These are phyloP conservation scores for Drosophila conformis DNA, from an alignment of 2,888 invertebrate genomes.

Conservation along the genomic window DNA sequence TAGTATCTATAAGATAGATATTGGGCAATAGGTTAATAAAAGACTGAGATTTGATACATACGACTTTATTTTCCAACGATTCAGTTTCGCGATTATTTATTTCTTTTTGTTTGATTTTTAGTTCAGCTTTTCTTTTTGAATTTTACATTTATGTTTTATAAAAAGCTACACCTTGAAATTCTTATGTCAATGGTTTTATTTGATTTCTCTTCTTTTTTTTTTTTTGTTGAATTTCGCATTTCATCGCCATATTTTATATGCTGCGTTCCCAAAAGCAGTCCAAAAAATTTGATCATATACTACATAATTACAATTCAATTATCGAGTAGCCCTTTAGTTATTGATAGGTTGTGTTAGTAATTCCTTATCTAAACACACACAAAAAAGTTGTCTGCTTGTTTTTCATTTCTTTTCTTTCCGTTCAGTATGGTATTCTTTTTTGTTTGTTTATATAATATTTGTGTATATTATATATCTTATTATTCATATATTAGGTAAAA, in stretches of 20 bases:
- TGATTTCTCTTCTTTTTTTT: not conserved
- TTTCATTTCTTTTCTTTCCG: not conserved
- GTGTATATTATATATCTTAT: conserved; percentile 24
- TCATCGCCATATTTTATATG: conserved; percentile 59
- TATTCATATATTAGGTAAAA: conserved; percentile 53
- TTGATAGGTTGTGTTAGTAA: conserved; percentile 21
- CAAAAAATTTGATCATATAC: conserved; percentile 38
- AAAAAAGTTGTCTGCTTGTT: conserved; percentile 28
- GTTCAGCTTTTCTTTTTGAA: conserved; percentile 20
- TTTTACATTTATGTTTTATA: conserved; percentile 41
- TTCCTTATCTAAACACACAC: conserved; percentile 41
- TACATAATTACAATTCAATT: conserved; percentile 44
- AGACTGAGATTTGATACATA: conserved; percentile 52
- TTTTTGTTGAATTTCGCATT: conserved; percentile 23
- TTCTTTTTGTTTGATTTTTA: conserved; percentile 21
- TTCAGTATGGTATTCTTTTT: conserved; percentile 15
- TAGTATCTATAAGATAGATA: not conserved
- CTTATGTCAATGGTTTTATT: conserved; percentile 14
- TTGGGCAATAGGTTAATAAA: not conserved
- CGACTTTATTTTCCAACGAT: conserved; percentile 63
- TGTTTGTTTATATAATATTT: conserved; percentile 47
- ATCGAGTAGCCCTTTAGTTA: conserved; percentile 40
- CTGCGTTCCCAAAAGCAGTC: conserved; percentile 53
- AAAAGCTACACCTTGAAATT: conserved; percentile 66
- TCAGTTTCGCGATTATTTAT: conserved; percentile 32